Base-by-base conservation (phyloP, 2,888 invertebrate genomes). In the Dynastes grantii region DNA sequence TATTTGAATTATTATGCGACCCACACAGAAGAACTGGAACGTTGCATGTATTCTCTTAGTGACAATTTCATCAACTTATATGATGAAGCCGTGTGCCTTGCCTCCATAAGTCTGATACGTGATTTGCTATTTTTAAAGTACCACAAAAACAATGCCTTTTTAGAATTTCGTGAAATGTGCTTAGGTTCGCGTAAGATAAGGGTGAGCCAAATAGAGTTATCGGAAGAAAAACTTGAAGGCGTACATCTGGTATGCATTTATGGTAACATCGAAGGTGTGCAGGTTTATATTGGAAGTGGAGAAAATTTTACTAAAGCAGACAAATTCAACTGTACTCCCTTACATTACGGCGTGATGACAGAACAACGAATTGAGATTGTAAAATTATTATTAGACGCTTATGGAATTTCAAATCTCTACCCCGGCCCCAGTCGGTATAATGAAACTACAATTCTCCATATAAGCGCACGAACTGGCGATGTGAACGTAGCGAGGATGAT, bases 281-380 rank as follows among this genome's bases (percentile, higher is more conserved):
- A 16, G 2, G 53, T n/a, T 11, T 53, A 16, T n/a, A 16, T 16
- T 16, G 53, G 2, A 13, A n/a, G 6, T n/a, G n/a, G n/a, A n/a
- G n/a, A 1, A 16, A n/a, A 64, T 32, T 9, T 64, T 13, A 64
- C 27, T 6, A 32, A 27, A 3, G 13, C 13, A 2, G 64, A 64
- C n/a, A 13, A n/a, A 13, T 64, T 32, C 5, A n/a, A 64, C 2
- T 32, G 32, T n/a, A 32, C 32, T 4, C 40, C 64, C 11, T 37
- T 64, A 37, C 64, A 64, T 64, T 64, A 64, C 32, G 37, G 64
- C n/a, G 32, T 37, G 4, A n/a, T 32, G 13, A n/a, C 32, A 9
- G 5, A 37, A 37, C 11, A 37, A 32, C 1, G 37, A 11, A 13
- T 1, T n/a, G 64, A 37, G 29, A 11, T 29, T 29, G 27, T 27